Evolutionary conservation across 2,113 vertebrate species (phyloP), one percentile per base, ranked within the genome.

Genomic region (Nyctereutes procyonoides): DNA sequence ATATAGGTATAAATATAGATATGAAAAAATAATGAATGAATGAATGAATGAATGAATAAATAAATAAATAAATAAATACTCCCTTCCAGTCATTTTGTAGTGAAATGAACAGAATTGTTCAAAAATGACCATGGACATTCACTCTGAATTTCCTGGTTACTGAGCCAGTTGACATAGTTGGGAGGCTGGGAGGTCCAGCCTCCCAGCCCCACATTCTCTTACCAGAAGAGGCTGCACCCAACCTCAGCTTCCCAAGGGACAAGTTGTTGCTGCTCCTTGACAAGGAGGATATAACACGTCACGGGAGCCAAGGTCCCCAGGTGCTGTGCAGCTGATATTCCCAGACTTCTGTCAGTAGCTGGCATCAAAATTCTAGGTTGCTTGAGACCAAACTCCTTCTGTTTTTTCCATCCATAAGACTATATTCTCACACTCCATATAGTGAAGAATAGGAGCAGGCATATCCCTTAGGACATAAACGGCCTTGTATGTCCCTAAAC

Each of bases 101-200:
- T 95, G 8, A 86, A 85, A 77, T 86, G 12, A 87, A 87, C 74
- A 83, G 48, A 96, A 58, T 19, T 97, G 14, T 55, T 28, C 4
- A 65, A 89, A 92, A 73, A 63, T 38, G 2, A n/a, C 20, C 11
- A 17, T 8, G 6, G 8, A 13, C 2, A 0, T 5, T 86, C 24
- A 96, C 4, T 79, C 7, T 63, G 26, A 16, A 83, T 65, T 92
- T 32, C 12, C 58, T 63, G 17, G 13, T 67, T n/a, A 71, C 1
- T 15, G 22, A 80, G 3, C 2, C 67, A 32, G 12, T 38, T 53
- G 43, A 43, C 43, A 43, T 43, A 43, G 38, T 43, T 43, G 4
- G 43, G 43, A 43, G 43, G 43, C 43, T 43, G 30, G 17, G 48
- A n/a, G 0, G 1, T 65, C 0, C 3, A 7, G 24, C 32, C 8